Percentiles rank a stretch among this genome's conserved stretches.
Conservation (phyloP, 2,888 invertebrate genomes). For the Petrolisthes manimaculis region DNA sequence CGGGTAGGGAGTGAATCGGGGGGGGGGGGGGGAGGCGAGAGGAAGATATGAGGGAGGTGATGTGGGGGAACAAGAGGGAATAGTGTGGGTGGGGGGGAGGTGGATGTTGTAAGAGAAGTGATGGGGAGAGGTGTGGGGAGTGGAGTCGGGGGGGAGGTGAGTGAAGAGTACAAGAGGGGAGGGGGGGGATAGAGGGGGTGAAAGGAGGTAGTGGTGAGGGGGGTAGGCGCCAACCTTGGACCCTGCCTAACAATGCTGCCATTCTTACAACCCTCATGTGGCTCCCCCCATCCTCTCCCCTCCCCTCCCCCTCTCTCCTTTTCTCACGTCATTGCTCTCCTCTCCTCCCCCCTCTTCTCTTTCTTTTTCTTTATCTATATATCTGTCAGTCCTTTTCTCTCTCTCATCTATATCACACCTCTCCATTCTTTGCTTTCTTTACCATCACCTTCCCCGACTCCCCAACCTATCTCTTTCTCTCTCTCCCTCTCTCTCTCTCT, state of each 20-base stretch:
- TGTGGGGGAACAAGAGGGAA: neutral
- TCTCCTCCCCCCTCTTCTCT: neutral
- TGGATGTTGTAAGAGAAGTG: neutral
- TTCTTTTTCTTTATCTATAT: neutral
- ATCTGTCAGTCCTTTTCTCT: neutral
- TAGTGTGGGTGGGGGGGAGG: neutral
- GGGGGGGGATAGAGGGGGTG: neutral
- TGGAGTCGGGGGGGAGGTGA: neutral
- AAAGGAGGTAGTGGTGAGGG: neutral
- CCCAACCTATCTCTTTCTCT: neutral
- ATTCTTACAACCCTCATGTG: constrained; percentile 9
- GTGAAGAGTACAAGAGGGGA: neutral
- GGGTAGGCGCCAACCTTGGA: neutral
- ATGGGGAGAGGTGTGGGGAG: neutral
- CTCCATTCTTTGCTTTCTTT: neutral
- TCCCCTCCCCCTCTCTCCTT: neutral
- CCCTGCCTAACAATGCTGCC: constrained; percentile 6
- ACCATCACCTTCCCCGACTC: neutral
- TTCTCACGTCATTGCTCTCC: neutral
- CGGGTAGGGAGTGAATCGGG: neutral
- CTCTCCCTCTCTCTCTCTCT: neutral
- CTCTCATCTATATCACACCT: neutral
- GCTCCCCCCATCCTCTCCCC: neutral
- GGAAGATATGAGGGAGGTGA: neutral
- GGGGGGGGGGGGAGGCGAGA: neutral